Evolutionary conservation across 1,140 invertebrate species (phyloP).

Genomic region (Cydia pomonella): DNA sequence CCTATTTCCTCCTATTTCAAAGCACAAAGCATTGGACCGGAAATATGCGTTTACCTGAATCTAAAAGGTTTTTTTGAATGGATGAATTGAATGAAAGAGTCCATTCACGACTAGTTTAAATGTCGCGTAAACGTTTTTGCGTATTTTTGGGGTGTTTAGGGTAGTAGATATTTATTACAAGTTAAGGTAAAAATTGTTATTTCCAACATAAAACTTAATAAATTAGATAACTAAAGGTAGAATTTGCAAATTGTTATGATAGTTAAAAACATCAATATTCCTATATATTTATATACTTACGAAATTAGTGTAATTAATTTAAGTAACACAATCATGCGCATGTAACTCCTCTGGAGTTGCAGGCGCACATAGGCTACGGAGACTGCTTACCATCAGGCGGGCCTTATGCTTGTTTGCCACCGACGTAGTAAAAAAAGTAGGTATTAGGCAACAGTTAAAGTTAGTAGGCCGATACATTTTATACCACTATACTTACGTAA

Average conservation of each 20-base stretch:
- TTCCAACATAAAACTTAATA: background rate
- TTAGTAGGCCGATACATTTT: too few species aligned
- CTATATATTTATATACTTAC: too few species aligned
- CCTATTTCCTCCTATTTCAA: conserved; percentile 34
- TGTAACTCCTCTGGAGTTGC: too few species aligned
- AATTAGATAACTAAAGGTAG: background rate
- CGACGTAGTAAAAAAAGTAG: too few species aligned
- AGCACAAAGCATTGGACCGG: conserved; percentile 58
- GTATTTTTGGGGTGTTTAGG: conserved; percentile 22
- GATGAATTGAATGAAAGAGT: conserved; percentile 46
- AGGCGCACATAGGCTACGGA: too few species aligned
- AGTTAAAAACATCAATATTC: too few species aligned
- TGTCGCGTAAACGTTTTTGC: conserved; percentile 39
- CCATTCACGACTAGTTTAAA: conserved; percentile 58
- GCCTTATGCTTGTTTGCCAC: too few species aligned
- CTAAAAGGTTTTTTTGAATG: conserved; percentile 50
- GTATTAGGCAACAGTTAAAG: too few species aligned
- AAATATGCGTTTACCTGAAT: conserved; percentile 53
- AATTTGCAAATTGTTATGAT: background rate
- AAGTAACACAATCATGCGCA: too few species aligned
- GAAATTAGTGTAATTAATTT: too few species aligned
- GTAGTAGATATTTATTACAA: conserved; percentile 23
- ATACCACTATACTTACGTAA: too few species aligned
- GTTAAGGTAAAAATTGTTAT: background rate
- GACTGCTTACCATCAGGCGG: too few species aligned